Percentiles rank a stretch among this genome's conserved stretches.
Evolutionary conservation across 1,140 invertebrate species (phyloP).

Genomic region (Drosophila elegans): DNA sequence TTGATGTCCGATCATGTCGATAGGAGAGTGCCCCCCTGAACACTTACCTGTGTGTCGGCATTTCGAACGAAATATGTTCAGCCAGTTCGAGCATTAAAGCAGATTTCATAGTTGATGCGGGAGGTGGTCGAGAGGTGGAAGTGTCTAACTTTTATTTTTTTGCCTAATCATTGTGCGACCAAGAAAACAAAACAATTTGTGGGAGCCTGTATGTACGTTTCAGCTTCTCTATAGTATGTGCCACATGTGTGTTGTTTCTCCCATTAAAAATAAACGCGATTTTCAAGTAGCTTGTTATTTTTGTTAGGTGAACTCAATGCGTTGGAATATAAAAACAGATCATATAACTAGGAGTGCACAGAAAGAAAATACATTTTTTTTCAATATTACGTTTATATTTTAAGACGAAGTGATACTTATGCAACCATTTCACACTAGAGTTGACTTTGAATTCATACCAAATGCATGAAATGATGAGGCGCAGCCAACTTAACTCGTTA

Average conservation of each 20-base stretch:
- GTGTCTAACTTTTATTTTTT: constrained; percentile 19
- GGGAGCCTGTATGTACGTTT: neutral
- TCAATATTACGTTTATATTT: no score
- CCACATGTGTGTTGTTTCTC: constrained; percentile 8
- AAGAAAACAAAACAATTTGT: constrained; percentile 69
- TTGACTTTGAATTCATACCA: no score
- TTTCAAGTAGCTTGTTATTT: constrained; percentile 71
- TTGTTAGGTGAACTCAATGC: constrained; percentile 31
- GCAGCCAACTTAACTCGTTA: no score
- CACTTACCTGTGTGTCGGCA: constrained; percentile 25
- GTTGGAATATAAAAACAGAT: constrained; percentile 11
- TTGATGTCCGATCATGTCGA: constrained; percentile 51
- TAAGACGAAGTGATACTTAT: no score
- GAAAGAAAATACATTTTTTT: no score
- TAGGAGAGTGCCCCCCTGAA: constrained; percentile 16
- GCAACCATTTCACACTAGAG: no score
- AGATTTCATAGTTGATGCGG: constrained; percentile 37
- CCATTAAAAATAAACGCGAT: constrained; percentile 55
- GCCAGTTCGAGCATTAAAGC: constrained; percentile 54
- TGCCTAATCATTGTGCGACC: constrained; percentile 44
- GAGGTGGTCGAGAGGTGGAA: neutral
- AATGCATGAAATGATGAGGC: no score
- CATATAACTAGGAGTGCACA: neutral
- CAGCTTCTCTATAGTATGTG: neutral
- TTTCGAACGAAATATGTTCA: constrained; percentile 36